Evolutionary conservation across 1,140 invertebrate genomes (phyloP).

Genomic region (Polypedilum pembai): DNA sequence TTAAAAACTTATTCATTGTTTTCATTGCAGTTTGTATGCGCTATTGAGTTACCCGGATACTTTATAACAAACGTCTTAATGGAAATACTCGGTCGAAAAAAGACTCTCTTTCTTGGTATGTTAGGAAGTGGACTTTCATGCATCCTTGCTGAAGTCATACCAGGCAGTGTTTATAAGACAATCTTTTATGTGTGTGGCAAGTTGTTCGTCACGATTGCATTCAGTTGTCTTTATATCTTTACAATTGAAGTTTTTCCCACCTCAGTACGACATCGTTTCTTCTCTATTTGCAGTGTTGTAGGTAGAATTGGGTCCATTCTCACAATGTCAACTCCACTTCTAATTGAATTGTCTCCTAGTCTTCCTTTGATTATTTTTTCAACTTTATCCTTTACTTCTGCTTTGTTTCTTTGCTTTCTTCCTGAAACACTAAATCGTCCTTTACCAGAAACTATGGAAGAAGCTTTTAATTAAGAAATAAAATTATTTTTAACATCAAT

Average conservation of each 20-base stretch:
- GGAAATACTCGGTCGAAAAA: constrained; percentile 43
- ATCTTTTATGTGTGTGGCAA: constrained; percentile 54
- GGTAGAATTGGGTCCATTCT: constrained; percentile 59
- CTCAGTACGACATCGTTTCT: constrained; percentile 51
- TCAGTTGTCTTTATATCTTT: constrained; percentile 57
- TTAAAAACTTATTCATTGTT: background rate
- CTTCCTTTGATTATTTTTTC: background rate
- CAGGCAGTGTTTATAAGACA: constrained; percentile 30
- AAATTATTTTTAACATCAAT: background rate
- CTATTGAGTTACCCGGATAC: background rate
- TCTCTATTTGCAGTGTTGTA: constrained; percentile 59
- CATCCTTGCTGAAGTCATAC: constrained; percentile 31
- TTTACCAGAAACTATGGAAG: background rate
- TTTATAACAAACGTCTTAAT: constrained; percentile 41
- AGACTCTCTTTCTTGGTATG: constrained; percentile 42
- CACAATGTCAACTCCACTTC: constrained; percentile 54
- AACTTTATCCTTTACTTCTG: background rate
- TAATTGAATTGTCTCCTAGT: constrained; percentile 37
- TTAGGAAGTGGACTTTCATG: constrained; percentile 33
- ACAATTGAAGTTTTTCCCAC: constrained; percentile 66
- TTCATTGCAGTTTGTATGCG: background rate
- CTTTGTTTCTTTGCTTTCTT: background rate
- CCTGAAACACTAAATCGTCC: constrained; percentile 1
- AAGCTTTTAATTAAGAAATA: constrained; percentile 10
- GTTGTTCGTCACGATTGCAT: constrained; percentile 54